Evolutionary conservation across 30 jellyfish, hydroid and myxozoan species (phyloP), one percentile per base, ranked within the genome.

Genomic region (Hydra vulgaris): DNA sequence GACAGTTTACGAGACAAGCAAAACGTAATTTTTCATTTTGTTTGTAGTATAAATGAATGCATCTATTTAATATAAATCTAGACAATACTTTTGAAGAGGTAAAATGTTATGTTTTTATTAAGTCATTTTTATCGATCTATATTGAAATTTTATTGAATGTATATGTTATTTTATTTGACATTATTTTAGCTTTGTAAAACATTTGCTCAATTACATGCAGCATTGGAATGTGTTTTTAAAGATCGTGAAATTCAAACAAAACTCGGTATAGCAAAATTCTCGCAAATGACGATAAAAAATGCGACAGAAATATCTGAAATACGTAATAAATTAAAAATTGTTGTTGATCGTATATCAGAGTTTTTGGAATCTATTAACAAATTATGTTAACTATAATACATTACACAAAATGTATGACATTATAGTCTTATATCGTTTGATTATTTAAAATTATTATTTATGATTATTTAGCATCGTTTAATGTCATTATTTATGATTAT

Each of bases 1-100:
- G 79, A 79, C 83, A 79, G 61, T 40, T 12, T 40, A 12, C 61
- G 12, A 40, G 61, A 40, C 61, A 40, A 40, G 61, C 61, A 40
- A 40, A 40, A 40, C 61, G 61, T 40, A 40, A 40, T 40, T 40
- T 40, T n/a, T n/a, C n/a, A 40, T 3, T 40, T 12, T 40, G 12
- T 40, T 40, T 40, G 5, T 40, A 40, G 61, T 40, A 40, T 3
- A 40, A 40, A 40, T 40, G 61, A n/a, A n/a, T n/a, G n/a, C n/a
- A n/a, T 40, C 61, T 40, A 40, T 40, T 40, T 40, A 40, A 40
- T 40, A 3, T 40, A 40, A 40, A 40, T 3, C n/a, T n/a, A n/a
- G n/a, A n/a, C n/a, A n/a, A n/a, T n/a, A n/a, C n/a, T n/a, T n/a
- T n/a, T n/a, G n/a, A n/a, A n/a, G n/a, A n/a, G n/a, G n/a, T n/a